Conservation (phyloP, 2,797 vertebrate genomes). For the Ficedula albicollis region DNA sequence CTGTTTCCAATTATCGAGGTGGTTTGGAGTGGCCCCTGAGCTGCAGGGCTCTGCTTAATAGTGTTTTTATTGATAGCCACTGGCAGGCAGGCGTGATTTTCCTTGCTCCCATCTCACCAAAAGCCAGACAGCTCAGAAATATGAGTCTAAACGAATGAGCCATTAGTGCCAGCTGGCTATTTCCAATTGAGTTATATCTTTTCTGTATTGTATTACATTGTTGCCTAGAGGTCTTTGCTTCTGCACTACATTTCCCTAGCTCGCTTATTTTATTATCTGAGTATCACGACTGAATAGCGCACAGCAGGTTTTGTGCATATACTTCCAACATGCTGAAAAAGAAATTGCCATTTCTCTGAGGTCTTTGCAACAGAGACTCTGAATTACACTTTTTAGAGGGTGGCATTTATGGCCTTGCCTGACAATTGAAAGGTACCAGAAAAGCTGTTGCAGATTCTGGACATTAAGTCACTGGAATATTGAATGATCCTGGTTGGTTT, state of each 20-base stretch:
- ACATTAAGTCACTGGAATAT: neutral
- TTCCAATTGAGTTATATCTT: slow-evolving; percentile 46
- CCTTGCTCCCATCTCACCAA: neutral
- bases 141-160: slow-evolving; percentile 11
- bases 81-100: slow-evolving; percentile 20
- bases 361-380: neutral
- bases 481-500: neutral
- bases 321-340: neutral
- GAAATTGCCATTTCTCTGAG: neutral
- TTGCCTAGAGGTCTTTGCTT: neutral
- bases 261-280: neutral
- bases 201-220: neutral
- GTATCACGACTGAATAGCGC: neutral
- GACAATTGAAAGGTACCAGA: neutral
- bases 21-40: neutral
- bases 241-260: slow-evolving; percentile 18
- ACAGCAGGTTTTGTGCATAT: neutral
- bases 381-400: neutral
- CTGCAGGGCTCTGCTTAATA: neutral
- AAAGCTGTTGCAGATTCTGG: neutral
- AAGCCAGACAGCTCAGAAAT: slow-evolving; percentile 24
- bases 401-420: neutral
- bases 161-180: slow-evolving; percentile 43
- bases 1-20: neutral
- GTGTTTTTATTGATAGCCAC: neutral